Base-by-base conservation (phyloP, 2,888 invertebrate genomes). In the Holacanthella duospinosa region DNA sequence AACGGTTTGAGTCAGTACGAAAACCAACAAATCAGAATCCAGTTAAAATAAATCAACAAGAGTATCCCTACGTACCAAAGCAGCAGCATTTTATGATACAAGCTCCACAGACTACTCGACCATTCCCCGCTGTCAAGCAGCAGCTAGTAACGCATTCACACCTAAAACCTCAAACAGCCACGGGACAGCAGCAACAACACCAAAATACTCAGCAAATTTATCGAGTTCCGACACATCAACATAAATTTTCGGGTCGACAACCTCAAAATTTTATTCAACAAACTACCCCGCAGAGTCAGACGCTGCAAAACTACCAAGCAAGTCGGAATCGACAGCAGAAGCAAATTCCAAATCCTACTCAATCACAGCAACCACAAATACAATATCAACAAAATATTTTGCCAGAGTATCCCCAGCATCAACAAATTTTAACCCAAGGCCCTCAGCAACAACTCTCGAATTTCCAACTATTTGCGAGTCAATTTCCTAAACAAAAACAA, bases 131-230 rank as follows among this genome's bases (percentile, higher is more conserved):
- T 9, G 48, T n/a, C 6, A 9, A 48, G 21, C 48, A 9, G 48
- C 48, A 48, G 12, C 48, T 16, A 36, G 9, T 16, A 6, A 36
- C 36, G 36, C 36, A 6, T 36, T 36, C 36, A 9, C 36, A 36
- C n/a, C n/a, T n/a, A n/a, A n/a, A n/a, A n/a, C n/a, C n/a, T n/a
- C n/a, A n/a, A n/a, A n/a, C n/a, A n/a, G n/a, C n/a, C n/a, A n/a
- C n/a, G n/a, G n/a, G n/a, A n/a, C n/a, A 16, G 6, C 36, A 36
- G 36, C 36, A 36, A 36, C 36, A 36, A 9, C 65, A 64, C 43
- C 64, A 62, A 57, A 27, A 55, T 25, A 44, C 55, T 57, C 65
- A 62, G 43, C 66, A 65, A 29, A 29, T 9, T 36, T 36, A 57
- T 43, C 66, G 58, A 24, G 43, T 58, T 43, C 44, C 36, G 9